A percentile compares a stretch with the other conserved stretches of the same genome.
Conservation (phyloP, 2,888 invertebrate species). For the Pseudococcus viburni region DNA sequence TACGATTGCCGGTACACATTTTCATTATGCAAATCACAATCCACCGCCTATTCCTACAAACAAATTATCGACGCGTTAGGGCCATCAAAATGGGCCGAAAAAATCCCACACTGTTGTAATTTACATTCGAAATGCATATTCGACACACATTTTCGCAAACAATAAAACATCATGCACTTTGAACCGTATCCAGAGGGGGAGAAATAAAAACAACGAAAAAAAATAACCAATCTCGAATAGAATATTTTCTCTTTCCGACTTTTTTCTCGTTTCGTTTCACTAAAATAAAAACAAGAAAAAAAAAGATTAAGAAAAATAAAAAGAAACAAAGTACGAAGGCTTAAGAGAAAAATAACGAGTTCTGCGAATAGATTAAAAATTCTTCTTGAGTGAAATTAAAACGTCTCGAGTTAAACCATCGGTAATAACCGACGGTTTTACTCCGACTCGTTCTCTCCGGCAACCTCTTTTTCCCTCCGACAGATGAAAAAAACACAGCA, state of each 20-base stretch:
- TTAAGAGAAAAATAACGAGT: slow-evolving; percentile 52
- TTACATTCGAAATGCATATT: not conserved
- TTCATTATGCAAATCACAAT: not conserved
- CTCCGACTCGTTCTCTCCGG: not conserved
- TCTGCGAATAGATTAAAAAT: slow-evolving; percentile 49
- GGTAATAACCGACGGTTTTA: slow-evolving; percentile 38
- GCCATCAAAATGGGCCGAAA: not conserved
- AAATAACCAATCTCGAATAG: slow-evolving; percentile 1
- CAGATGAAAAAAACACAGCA: not conserved
- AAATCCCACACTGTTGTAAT: not conserved
- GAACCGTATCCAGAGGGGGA: not conserved
- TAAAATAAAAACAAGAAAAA: not conserved
- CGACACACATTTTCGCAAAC: not conserved
- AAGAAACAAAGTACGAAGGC: slow-evolving; percentile 55
- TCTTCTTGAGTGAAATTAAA: slow-evolving; percentile 54
- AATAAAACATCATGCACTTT: slow-evolving; percentile 20
- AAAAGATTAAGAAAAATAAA: slow-evolving; percentile 50
- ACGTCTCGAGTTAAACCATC: slow-evolving; percentile 52
- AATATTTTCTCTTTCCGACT: not conserved
- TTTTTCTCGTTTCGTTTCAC: slow-evolving; percentile 18
- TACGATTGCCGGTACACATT: not conserved
- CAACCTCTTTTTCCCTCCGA: not conserved
- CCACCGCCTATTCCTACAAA: not conserved
- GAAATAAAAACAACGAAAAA: not conserved
- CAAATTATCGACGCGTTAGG: not conserved